Base-by-base conservation (phyloP, 2,797 vertebrate species). In the Loriculus beryllinus region DNA sequence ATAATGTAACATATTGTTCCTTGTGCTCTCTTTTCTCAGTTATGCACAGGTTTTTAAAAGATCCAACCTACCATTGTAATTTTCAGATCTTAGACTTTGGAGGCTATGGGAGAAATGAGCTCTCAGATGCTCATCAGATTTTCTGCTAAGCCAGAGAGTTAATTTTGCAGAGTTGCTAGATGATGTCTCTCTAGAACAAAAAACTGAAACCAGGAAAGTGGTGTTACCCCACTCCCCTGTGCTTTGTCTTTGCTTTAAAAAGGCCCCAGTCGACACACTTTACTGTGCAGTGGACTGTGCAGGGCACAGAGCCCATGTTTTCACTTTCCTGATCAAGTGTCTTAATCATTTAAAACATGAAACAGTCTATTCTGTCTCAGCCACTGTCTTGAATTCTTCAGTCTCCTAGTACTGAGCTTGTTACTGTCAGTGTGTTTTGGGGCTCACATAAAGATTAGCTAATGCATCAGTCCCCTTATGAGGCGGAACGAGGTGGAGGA, bases 221-320 rank as follows among this genome's bases (percentile, higher is more conserved):
- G 70, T 77, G 63, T 63, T 8, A 17, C 21, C 49, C 14, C 17
- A 76, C 15, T 35, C 22, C 33, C 22, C 22, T 25, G 31, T 45
- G 14, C 10, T 12, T 62, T 83, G 21, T 23, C 40, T 43, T 78
- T 81, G 21, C 62, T 72, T 82, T 60, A 14, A 68, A 89, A n/a
- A 35, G 8, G 43, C 6, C 39, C 14, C 2, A 52, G 33, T 25
- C 5, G 75, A 25, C 4, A 56, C 3, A 9, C 8, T 69, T 77
- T 45, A 39, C 59, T 54, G 64, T 35, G 37, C n/a, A 82, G 31
- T 2, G 6, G 12, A 23, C 48, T 60, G 1, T 65, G 31, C 56
- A 64, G 79, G 33, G 48, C 60, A 51, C 19, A 2, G 5, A 45
- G 3, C 25, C 37, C 5, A 2, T 0, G 0, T 52, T 60, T 80